Percentiles rank a stretch among this genome's conserved stretches.
Conservation (phyloP, 2,888 invertebrate genomes). For the Amphipoea lucens region DNA sequence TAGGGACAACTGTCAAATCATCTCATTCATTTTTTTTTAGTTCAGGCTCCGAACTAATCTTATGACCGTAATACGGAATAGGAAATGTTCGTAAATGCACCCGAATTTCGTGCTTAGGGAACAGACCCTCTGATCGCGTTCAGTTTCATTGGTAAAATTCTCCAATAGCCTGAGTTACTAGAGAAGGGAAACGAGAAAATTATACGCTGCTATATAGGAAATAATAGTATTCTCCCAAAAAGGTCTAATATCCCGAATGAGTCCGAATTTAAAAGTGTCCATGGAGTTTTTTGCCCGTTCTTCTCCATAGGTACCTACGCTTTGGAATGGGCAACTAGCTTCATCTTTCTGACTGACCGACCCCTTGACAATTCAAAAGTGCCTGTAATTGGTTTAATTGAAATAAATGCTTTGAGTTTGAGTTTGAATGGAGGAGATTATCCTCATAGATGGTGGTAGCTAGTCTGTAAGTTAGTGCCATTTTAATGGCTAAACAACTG, state of each 20-base stretch:
- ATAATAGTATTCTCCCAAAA: conserved; percentile 26
- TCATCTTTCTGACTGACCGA: too few species aligned
- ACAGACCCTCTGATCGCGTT: not conserved
- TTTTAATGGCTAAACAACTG: conserved; percentile 6
- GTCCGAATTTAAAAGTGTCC: too few species aligned
- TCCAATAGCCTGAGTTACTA: not conserved
- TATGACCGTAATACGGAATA: not conserved
- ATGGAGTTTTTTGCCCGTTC: too few species aligned
- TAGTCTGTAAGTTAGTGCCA: not conserved
- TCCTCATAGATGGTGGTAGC: conserved; percentile 4
- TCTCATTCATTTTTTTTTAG: too few species aligned
- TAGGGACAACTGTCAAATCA: not conserved
- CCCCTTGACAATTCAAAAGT: too few species aligned
- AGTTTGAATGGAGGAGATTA: conserved; percentile 3
- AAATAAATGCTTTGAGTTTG: too few species aligned
- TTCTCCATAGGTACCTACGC: too few species aligned
- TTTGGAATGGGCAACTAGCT: too few species aligned
- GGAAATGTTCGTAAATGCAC: too few species aligned
- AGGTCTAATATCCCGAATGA: not conserved
- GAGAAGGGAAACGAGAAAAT: conserved; percentile 18
- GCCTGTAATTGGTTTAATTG: too few species aligned
- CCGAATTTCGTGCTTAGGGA: not conserved
- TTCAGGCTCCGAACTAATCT: not conserved
- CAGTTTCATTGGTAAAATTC: not conserved
- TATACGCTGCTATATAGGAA: not conserved